These are phyloP conservation scores for Brotogeris chrysoptera DNA, from an alignment of 2,797 vertebrate genomes.

Conservation along the genomic window DNA sequence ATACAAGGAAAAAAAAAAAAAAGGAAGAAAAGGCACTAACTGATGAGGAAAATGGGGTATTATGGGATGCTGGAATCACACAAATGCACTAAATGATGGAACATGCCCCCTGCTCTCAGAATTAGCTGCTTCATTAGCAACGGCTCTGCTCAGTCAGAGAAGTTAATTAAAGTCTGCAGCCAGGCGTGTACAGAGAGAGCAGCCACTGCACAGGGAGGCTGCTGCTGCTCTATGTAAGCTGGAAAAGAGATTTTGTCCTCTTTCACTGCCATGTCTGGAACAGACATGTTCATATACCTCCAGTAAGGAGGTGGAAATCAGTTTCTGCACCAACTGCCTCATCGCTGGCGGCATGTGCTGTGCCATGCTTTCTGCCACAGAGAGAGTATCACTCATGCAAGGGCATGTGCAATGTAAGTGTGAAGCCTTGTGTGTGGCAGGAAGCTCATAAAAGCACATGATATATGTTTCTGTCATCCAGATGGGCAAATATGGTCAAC, in stretches of 20 bases:
- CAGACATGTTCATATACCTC: not conserved
- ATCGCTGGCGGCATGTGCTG: rapidly evolving
- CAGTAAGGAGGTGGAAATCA: not conserved
- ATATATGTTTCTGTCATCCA: rapidly evolving
- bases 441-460: not conserved
- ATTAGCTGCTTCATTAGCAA: conserved; percentile 64
- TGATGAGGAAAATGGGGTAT: not conserved
- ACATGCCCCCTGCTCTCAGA: conserved; percentile 53
- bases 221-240: not conserved
- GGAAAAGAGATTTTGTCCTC: not conserved
- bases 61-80: not conserved
- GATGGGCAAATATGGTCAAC: not conserved
- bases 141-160: conserved; percentile 49
- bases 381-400: not conserved
- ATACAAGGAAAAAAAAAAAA: not conserved
- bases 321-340: not conserved
- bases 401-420: rapidly evolving
- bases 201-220: not conserved
- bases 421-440: not conserved
- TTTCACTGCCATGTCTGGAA: not conserved
- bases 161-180: conserved; percentile 71
- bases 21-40: not conserved
- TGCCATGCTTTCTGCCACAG: not conserved
- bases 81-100: conserved; percentile 12
- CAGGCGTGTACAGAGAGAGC: not conserved